Conservation (phyloP, 2,888 invertebrate genomes). For the Hartigia nigra region DNA sequence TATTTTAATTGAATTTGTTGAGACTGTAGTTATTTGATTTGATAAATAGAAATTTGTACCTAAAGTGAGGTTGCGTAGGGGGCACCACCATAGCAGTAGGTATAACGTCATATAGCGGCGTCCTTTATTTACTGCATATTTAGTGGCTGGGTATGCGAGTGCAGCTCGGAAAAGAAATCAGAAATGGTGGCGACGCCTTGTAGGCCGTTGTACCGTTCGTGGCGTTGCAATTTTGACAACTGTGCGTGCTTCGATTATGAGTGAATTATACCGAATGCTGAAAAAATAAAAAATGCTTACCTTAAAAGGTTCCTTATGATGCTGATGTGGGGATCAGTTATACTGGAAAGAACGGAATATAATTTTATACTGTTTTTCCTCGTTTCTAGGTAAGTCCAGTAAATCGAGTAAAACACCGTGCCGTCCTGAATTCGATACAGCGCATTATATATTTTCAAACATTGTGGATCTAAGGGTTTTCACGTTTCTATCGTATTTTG, state of each 20-base stretch:
- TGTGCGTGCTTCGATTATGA: conserved; percentile 5
- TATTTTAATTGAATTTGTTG: background rate
- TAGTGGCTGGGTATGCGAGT: background rate
- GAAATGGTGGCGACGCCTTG: conserved; percentile 7
- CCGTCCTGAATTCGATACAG: background rate
- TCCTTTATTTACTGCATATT: background rate
- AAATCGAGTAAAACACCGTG: background rate
- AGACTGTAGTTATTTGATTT: background rate
- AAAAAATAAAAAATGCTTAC: background rate
- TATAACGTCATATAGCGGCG: background rate
- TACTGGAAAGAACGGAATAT: background rate
- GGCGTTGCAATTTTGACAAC: conserved; percentile 5
- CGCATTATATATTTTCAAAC: background rate
- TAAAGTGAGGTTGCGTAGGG: background rate
- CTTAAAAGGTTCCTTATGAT: background rate
- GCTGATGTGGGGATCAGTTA: background rate
- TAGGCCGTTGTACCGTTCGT: conserved; percentile 3
- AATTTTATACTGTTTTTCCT: background rate
- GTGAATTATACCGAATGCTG: background rate
- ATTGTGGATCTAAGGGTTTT: background rate
- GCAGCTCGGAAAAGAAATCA: background rate
- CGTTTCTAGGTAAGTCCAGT: background rate
- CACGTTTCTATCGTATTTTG: background rate
- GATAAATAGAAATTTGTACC: background rate
- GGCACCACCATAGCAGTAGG: background rate